phyloP scores from a whole-genome alignment of 2,888 invertebrate species.

The Halocaridina rubra region DNA sequence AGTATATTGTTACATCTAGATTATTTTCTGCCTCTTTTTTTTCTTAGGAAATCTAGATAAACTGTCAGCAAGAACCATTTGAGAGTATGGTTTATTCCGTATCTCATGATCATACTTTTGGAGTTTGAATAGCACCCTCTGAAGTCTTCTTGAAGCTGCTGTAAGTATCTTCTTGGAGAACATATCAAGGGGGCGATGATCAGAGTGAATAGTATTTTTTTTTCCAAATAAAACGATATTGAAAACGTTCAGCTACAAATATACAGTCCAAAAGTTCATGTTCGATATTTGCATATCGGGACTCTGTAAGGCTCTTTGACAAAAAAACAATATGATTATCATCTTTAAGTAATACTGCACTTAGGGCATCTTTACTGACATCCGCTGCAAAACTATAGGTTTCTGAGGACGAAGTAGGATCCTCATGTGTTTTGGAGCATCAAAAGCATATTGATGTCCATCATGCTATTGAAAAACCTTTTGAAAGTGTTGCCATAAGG shows the following conservation, averaged over 20 bases:
- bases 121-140: background rate
- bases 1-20: background rate
- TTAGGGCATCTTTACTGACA: background rate
- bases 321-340: background rate
- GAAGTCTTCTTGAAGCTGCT: background rate
- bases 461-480: background rate
- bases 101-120: background rate
- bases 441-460: background rate
- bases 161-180: background rate
- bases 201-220: background rate
- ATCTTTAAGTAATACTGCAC: background rate
- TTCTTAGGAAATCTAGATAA: background rate
- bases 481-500: background rate
- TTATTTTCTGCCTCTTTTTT: background rate
- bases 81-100: background rate
- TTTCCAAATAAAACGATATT: no score
- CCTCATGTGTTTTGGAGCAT: background rate
- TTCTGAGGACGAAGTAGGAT: background rate
- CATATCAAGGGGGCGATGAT: background rate
- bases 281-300: background rate
- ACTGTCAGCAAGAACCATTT: background rate
- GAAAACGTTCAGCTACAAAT: background rate
- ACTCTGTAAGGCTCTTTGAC: background rate
- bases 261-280: no score
- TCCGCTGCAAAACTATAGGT: background rate